Percentiles rank a stretch among this genome's conserved stretches.
phyloP scores from a whole-genome alignment of 1,140 invertebrate genomes.

The Gryllus bimaculatus region DNA sequence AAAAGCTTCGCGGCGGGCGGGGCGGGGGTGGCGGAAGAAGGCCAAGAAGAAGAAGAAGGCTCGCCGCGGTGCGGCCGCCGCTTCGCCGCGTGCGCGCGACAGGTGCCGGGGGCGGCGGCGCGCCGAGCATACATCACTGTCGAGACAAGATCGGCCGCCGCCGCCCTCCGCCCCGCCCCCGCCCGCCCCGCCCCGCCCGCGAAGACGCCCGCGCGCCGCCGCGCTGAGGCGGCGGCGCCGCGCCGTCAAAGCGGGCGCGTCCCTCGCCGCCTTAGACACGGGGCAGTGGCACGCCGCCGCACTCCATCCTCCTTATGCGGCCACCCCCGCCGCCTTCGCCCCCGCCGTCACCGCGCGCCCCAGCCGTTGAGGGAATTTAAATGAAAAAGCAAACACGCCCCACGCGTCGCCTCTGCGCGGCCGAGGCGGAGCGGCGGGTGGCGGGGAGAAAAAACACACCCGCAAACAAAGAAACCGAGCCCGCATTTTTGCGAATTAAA shows the following conservation, averaged over 20 bases:
- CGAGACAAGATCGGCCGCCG: not conserved
- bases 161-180: no score
- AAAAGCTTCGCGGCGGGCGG: not conserved
- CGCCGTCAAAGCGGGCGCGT: no score
- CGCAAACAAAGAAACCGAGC: not conserved
- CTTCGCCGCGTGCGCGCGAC: not conserved
- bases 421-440: no score
- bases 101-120: not conserved
- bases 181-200: no score
- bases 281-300: not conserved
- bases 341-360: no score
- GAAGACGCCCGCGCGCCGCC: no score
- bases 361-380: not conserved
- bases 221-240: no score
- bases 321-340: no score
- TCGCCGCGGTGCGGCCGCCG: no score
- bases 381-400: not conserved
- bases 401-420: not conserved
- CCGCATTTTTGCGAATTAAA: not conserved
- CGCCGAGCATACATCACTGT: not conserved
- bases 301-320: not conserved
- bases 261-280: no score
- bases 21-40: no score
- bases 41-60: not conserved
- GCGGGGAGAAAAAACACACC: not conserved